Base-by-base conservation (phyloP, 2,888 invertebrate species). In the Schizaphis graminum region DNA sequence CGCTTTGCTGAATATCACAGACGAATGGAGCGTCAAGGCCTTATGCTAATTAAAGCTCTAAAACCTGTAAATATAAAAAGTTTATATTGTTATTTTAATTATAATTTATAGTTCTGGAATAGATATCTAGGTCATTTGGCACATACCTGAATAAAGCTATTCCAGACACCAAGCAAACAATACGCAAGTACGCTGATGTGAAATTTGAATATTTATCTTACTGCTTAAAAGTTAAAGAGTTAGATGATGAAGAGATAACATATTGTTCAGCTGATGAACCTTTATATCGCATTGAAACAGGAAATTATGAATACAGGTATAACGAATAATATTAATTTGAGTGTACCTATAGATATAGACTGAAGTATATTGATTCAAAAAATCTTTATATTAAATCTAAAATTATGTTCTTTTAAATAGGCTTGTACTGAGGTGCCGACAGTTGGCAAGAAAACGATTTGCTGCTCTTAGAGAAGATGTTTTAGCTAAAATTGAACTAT, bases 141-240 rank as follows among this genome's bases (percentile, higher is more conserved):
- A 99, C 99, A 0, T 99, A 99, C 95, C 97, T 99, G 0, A 97
- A 98, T 96, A 99, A 99, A 96, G 99, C 99, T 0, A 99, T 99
- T 95, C 99, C 99, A 0, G 99, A 99, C 96, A 99, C 99, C 0
- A 98, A 99, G 95, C 96, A 99, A 61, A 99, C 99, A 0, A 99
- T 99, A 85, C 98, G 98, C 95, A 99, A 99, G 95, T 99, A 99
- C 96, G 98, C 99, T 0, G 99, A 99, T 96, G 98, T 98, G 0
- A 99, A 99, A 96, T 99, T 99, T 96, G 99, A 99, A 95, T 99
- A 99, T 96, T 96, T 99, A 94, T 99, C 99, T 0, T 99, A 99
- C 96, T 99, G 99, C 95, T 96, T 99, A 94, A 99, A 99, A 96
- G 99, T 99, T 0, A 99, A 99, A 96, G 99, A 99, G 96, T 98